phyloP scores from a whole-genome alignment of 1,140 invertebrate species.

The Hycleus phaleratus region DNA sequence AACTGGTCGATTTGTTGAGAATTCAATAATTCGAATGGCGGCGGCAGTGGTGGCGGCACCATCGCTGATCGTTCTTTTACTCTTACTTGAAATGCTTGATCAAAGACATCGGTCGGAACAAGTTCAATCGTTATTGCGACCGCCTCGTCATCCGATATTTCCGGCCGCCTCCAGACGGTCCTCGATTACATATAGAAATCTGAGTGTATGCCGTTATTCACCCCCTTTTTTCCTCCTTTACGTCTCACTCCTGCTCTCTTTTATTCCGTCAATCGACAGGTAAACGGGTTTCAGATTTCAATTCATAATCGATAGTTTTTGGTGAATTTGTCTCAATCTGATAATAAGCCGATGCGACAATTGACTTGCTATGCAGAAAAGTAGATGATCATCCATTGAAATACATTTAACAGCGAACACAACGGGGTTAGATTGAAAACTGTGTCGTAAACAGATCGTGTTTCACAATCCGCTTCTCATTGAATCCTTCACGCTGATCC shows the following conservation, averaged over 20 bases:
- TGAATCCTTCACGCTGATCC: conserved; percentile 18
- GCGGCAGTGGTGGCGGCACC: conserved; percentile 2
- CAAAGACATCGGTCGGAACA: conserved; percentile 26
- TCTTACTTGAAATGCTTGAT: conserved; percentile 7
- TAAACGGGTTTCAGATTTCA: not conserved
- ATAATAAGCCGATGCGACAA: not conserved
- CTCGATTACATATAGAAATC: conserved; percentile 2
- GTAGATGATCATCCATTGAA: too few species aligned
- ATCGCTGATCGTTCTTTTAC: too few species aligned
- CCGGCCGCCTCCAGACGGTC: conserved; percentile 18
- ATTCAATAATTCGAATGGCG: conserved; percentile 15
- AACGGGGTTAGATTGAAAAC: conserved; percentile 21
- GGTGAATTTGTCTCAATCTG: not conserved
- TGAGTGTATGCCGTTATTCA: not conserved
- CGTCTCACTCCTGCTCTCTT: too few species aligned
- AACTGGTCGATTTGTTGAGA: conserved; percentile 13
- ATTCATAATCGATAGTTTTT: not conserved
- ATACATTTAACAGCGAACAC: too few species aligned
- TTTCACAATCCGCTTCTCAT: conserved; percentile 25
- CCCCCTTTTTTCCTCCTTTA: not conserved
- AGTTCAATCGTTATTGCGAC: conserved; percentile 29
- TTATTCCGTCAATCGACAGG: too few species aligned
- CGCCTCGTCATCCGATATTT: conserved; percentile 27
- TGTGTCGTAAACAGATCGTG: conserved; percentile 35
- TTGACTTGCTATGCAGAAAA: too few species aligned